Base-by-base conservation (phyloP, 2,797 vertebrate species). In the Danionella dracula region DNA sequence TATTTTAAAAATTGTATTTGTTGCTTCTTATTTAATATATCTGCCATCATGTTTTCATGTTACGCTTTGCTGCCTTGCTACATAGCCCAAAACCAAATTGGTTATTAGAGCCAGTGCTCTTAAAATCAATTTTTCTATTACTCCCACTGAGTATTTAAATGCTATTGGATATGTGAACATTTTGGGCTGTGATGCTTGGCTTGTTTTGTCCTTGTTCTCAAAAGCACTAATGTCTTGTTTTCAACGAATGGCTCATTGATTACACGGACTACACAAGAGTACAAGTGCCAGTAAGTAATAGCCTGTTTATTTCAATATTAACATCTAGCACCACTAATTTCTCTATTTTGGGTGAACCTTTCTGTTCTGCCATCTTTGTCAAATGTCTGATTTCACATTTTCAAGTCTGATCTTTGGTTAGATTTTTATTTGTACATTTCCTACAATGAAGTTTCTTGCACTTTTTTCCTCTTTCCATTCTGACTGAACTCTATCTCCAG, bases 141-240 rank as follows among this genome's bases (percentile, higher is more conserved):
- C 10, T 19, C 8, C 8, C 13, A 11, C 3, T 34, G 12, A 21
- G 19, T 12, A 11, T 23, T 61, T 1, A 27, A 38, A 29, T 41
- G 23, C 8, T 15, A 2, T 2, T 53, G 2, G 11, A 29, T 1
- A 38, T 10, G 23, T 12, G 10, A 17, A 31, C 8, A 31, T 46
- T 86, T 78, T 89, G 86, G 74, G 84, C 84, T 86, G 86, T 86
- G 88, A 90, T 83, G 84, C 84, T 78, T 74, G 78, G 78, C 75
- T 71, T 88, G 87, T 90, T 84, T 81, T 91, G 89, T 90, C 86
- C 86, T 77, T 89, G 84, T 86, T 88, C 84, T 84, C 82, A 78
- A 89, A 90, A 89, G 85, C 88, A 90, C 90, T 91, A 91, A 91
- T 90, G 90, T 91, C 90, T 91, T 91, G 88, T 91, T 91, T 91